Percentiles rank a stretch among this genome's conserved stretches.
Evolutionary conservation across 2,888 invertebrate genomes (phyloP).

Genomic region (Ctena decussata): DNA sequence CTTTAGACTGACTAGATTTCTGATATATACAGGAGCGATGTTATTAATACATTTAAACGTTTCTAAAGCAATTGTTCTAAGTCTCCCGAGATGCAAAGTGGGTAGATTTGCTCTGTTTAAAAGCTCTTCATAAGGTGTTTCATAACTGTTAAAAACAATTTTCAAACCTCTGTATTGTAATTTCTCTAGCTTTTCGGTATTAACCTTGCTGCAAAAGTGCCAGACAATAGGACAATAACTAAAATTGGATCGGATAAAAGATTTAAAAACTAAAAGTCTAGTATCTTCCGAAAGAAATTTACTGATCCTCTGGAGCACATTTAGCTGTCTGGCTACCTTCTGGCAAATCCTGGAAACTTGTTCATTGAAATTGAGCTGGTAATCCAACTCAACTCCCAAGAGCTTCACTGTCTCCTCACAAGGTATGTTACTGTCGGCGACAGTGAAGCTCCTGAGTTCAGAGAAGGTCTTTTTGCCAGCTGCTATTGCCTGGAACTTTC

Average conservation of each 20-base stretch:
- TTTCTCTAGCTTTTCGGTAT: conserved; percentile 17
- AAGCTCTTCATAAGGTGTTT: background rate
- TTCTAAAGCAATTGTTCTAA: background rate
- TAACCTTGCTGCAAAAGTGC: background rate
- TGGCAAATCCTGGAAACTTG: background rate
- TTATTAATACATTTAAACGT: conserved; percentile 6
- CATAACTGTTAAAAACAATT: conserved; percentile 1
- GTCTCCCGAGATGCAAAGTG: background rate
- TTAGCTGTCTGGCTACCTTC: background rate
- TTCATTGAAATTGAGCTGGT: no score
- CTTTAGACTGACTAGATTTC: background rate
- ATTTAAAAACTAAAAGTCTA: background rate
- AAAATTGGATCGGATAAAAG: background rate
- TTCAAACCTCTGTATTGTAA: background rate
- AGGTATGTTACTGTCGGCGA: background rate
- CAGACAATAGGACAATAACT: no score
- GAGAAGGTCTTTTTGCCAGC: background rate
- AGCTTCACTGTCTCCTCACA: no score
- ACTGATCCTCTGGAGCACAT: no score
- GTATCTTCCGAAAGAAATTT: no score
- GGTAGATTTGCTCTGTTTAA: background rate
- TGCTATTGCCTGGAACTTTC: background rate
- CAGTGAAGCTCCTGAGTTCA: background rate
- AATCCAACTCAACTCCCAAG: background rate
- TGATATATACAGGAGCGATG: conserved; percentile 7